Evolutionary conservation across 2,888 invertebrate species (phyloP), one percentile per base, ranked within the genome.

Genomic region (Yponomeuta sedellus): DNA sequence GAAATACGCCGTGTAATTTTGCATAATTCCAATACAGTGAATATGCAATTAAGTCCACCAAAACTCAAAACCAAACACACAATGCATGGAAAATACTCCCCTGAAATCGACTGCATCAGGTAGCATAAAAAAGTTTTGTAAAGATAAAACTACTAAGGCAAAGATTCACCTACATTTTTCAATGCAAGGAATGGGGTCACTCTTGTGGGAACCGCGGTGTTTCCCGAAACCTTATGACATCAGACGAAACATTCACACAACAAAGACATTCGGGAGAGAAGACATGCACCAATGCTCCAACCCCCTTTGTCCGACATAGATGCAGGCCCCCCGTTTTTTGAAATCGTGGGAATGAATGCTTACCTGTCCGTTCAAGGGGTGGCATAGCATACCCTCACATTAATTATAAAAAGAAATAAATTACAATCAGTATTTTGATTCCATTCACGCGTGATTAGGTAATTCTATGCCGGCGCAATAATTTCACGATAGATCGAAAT

Each of bases 341-440:
- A 34, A 77, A 77, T 78, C 89, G 89, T 89, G 90, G 89, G 89
- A 90, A 89, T 75, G 67, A 65, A 67, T 39, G 68, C 70, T 82
- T 86, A 86, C 87, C 86, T 87, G 85, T 79, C 73, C 69, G 22
- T 73, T 34, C 73, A 73, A 75, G 69, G 77, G 76, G 80, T 77
- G 75, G 63, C 56, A 59, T 73, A 69, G 57, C 69, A 72, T 74
- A 81, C 85, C 85, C 81, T 82, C 75, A 80, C 70, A 72, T 80
- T 87, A 83, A 86, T 86, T 86, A 82, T 80, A 78, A 63, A 82
- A 78, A 79, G 83, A 85, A 81, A 89, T 88, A 89, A 87, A 86
- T 89, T 83, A 83, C 79, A 88, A 87, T 87, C 83, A 83, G 81
- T 83, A 83, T 86, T 85, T 85, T 83, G 82, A 85, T 85, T 77